Evolutionary conservation across 2,113 vertebrate species (phyloP).

Genomic region (Strix aluco): DNA sequence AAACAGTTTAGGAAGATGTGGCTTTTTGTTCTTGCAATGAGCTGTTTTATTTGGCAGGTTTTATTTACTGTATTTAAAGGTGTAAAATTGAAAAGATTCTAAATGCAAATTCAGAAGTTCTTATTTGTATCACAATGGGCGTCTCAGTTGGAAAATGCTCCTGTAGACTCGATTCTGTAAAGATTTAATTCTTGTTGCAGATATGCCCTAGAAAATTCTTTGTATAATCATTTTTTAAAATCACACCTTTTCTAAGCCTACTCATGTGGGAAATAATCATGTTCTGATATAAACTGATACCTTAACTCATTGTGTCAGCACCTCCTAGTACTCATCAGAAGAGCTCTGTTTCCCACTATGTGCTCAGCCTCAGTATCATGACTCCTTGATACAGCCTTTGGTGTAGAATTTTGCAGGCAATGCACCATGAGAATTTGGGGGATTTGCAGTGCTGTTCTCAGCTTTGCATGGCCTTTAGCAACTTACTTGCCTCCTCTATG

Average conservation of each 20-base stretch:
- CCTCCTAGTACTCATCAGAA: background rate
- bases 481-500: background rate
- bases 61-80: background rate
- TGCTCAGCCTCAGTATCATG: background rate
- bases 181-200: background rate
- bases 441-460: background rate
- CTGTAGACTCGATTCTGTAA: background rate
- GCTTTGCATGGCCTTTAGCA: background rate
- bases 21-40: background rate
- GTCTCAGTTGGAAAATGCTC: background rate
- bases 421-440: background rate
- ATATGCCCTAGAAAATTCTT: background rate
- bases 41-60: background rate
- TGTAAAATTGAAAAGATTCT: background rate
- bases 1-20: background rate
- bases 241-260: background rate
- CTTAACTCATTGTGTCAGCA: background rate
- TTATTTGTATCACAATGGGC: slow-evolving; percentile 5
- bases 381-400: background rate
- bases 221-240: background rate
- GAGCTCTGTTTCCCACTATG: background rate
- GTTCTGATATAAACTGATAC: background rate
- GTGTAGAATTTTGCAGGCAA: background rate
- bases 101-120: slow-evolving; percentile 1
- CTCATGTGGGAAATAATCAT: background rate